Base-by-base conservation (phyloP, 2,113 vertebrate species). In the Bubo blakistoni region DNA sequence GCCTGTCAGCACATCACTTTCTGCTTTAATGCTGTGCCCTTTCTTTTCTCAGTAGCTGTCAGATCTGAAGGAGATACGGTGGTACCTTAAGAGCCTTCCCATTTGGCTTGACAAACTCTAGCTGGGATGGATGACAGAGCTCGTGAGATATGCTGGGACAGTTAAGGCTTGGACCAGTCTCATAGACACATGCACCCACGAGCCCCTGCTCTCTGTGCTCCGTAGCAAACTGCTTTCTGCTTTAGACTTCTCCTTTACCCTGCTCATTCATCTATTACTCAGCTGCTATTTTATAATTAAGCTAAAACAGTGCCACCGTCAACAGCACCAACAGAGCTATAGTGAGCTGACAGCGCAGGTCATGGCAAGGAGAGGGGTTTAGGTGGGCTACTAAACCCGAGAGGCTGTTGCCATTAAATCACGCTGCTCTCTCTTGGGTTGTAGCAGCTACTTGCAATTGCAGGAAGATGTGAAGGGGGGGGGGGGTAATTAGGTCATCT, bases 401-500 rank as follows among this genome's bases (percentile, higher is more conserved):
- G 63, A 38, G 44, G 55, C 52, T 65, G 49, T 6, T 38, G 87
- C 86, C 49, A 29, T 46, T 52, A 54, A 71, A 66, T 66, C 71
- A 7, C 4, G 2, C 66, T 13, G 86, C 66, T 77, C 67, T 59
- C 40, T 18, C 49, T 42, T 21, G 4, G 78, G 38, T 65, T 16
- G 2, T 26, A 40, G 54, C 72, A 78, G 81, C 88, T 58, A 25
- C 71, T 51, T 46, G 73, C 55, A 69, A 55, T 66, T 19, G 73
- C 94, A 72, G 77, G 85, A 74, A 89, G 85, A 94, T 83, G 82
- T 78, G 89, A 69, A 73, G 10, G 66, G 63, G 54, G 2, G 49
- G 4, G n/a, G 17, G 20, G 81, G 46, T 81, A 66, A 87, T 95
- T 78, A 73, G 81, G 58, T 89, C 83, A 95, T 88, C 78, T 92